These are phyloP conservation scores for Trilocha varians DNA, from an alignment of 2,888 invertebrate genomes.

Conservation along the genomic window DNA sequence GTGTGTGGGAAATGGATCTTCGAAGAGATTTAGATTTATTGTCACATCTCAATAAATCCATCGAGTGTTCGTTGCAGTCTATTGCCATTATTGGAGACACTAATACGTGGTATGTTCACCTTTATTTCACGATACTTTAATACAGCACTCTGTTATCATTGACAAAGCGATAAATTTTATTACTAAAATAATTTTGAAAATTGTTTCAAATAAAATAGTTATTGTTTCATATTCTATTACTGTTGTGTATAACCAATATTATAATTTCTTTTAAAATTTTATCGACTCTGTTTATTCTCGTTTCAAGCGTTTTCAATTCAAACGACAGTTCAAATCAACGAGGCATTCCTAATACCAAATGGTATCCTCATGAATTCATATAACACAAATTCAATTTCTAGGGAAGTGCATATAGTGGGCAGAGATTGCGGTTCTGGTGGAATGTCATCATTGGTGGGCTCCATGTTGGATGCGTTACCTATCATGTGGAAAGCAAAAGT, in stretches of 20 bases:
- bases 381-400: conserved; percentile 19
- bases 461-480: conserved; percentile 86
- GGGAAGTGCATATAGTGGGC: conserved; percentile 54
- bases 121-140: not conserved
- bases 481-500: conserved; percentile 83
- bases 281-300: no score
- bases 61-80: conserved; percentile 83
- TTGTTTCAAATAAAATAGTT: no score
- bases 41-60: conserved; percentile 52
- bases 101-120: conserved; percentile 75
- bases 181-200: no score
- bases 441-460: conserved; percentile 87
- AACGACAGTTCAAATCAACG: no score
- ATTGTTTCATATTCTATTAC: no score
- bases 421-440: conserved; percentile 57
- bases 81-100: conserved; percentile 84
- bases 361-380: no score
- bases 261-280: no score
- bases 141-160: no score
- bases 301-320: no score
- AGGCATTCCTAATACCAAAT: no score
- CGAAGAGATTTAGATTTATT: conserved; percentile 51
- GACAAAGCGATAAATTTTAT: no score
- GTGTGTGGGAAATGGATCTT: conserved; percentile 72
- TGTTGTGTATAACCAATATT: no score